Evolutionary conservation across 2,797 vertebrate genomes (phyloP).

Genomic region (Alosa sapidissima): DNA sequence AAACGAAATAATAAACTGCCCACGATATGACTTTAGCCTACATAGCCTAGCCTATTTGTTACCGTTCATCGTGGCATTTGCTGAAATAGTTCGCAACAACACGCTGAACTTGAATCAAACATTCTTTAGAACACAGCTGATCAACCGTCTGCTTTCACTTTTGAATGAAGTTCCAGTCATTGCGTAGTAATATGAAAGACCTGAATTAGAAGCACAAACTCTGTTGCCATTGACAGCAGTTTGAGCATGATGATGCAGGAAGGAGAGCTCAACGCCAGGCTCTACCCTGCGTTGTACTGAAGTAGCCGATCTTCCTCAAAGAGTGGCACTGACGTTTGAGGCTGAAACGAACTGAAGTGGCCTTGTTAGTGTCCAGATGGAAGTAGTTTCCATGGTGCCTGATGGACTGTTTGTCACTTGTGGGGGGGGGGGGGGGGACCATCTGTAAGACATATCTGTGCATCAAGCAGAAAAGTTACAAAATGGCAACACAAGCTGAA

Average conservation of each 20-base stretch:
- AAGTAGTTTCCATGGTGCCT: slow-evolving; percentile 29
- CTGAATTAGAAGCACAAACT: too few species aligned
- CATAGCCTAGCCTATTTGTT: too few species aligned
- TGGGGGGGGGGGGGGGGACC: slow-evolving; percentile 16
- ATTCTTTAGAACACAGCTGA: too few species aligned
- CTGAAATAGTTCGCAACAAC: too few species aligned
- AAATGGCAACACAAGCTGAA: slow-evolving; percentile 22
- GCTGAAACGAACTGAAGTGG: not conserved
- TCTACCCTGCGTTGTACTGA: not conserved
- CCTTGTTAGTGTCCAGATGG: slow-evolving; percentile 32
- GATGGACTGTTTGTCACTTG: slow-evolving; percentile 41
- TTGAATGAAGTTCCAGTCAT: too few species aligned
- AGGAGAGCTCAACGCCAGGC: not conserved
- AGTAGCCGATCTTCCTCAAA: not conserved
- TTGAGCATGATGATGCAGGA: not conserved
- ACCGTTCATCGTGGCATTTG: too few species aligned
- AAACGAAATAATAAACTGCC: too few species aligned
- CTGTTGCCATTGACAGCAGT: not conserved
- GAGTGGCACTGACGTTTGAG: not conserved
- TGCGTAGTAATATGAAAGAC: too few species aligned
- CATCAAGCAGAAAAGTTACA: slow-evolving; percentile 30
- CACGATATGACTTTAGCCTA: too few species aligned
- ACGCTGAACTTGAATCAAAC: too few species aligned
- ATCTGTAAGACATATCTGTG: slow-evolving; percentile 34
- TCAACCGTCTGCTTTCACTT: too few species aligned